Base-by-base conservation (phyloP, 2,113 vertebrate genomes). In the Brachypodius melanocephalos region DNA sequence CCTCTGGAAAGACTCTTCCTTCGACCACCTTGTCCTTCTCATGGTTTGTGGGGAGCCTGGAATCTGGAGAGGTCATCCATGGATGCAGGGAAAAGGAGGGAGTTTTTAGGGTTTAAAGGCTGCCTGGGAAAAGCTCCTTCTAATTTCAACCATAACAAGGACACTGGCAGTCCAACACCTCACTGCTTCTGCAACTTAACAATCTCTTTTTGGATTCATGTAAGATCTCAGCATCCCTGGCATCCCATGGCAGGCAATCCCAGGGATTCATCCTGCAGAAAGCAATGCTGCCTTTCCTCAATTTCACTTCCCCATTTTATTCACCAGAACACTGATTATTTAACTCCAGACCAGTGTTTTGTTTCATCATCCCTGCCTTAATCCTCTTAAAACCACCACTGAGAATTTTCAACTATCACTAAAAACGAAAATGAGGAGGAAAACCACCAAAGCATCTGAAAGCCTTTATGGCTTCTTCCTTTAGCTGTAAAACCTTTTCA, bases 11-110 rank as follows among this genome's bases (percentile, higher is more conserved):
- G 25, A 49, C 42, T 25, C n/a, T 68, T 78, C 43, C 67, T 74
- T 24, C 2, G 15, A 54, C 29, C 58, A n/a, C n/a, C 24, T 40
- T 1, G 0, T 68, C 75, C 74, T 79, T 72, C 72, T 11, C 19
- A 1, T 4, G 22, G 32, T 34, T 67, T 42, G 32, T 25, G 48
- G 38, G 34, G 34, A 84, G 43, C 34, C 59, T 42, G 54, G 49
- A 81, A 40, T 18, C 45, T 19, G 1, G 31, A 16, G 0, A 43
- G 29, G 12, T 31, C 8, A 2, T 32, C 63, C 42, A 3, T 0
- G 20, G 68, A 24, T 32, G 36, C 1, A 2, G 14, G n/a, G 25
- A 68, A 73, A 49, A n/a, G 0, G 0, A 63, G 62, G 40, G 66
- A 61, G 1, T 13, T 73, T 32, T 65, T 2, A n/a, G 63, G 25